These are phyloP conservation scores for Bos indicus DNA, from an alignment of 2,113 vertebrate species.

Conservation along the genomic window DNA sequence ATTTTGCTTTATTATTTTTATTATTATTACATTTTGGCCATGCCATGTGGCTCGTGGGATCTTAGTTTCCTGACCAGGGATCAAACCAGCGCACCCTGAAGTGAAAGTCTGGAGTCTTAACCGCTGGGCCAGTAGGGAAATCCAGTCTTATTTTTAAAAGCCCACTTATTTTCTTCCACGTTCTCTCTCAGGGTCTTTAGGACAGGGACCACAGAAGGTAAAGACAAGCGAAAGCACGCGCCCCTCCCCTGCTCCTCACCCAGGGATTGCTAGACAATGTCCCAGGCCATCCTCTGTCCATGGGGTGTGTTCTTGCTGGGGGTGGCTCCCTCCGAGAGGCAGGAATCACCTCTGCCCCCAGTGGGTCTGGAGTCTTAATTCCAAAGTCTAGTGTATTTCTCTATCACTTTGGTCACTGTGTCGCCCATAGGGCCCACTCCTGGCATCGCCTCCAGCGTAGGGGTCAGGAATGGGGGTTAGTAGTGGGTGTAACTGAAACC, in stretches of 20 bases:
- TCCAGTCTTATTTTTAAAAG: not conserved
- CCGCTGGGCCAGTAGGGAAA: not conserved
- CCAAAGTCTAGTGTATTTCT: not conserved
- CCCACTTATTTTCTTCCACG: not conserved
- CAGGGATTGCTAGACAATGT: not conserved
- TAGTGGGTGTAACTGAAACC: not conserved
- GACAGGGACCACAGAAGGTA: not conserved
- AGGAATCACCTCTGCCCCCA: not conserved
- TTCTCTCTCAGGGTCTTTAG: not conserved
- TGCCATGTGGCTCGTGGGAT: not conserved
- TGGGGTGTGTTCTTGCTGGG: not conserved
- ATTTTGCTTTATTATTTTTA: not conserved
- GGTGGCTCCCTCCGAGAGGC: not conserved
- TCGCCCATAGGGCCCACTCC: not conserved
- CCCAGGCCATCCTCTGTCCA: not conserved
- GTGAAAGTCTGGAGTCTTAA: not conserved
- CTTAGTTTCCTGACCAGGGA: not conserved
- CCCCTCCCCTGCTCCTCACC: not conserved
- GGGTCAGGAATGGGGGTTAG: too few relatives aligned
- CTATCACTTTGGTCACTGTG: rapidly evolving
- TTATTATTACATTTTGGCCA: not conserved
- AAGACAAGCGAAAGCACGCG: not conserved
- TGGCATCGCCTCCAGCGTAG: rapidly evolving
- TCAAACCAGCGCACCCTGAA: not conserved
- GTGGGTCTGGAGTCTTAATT: not conserved